phyloP scores from a whole-genome alignment of 2,113 vertebrate species.

The Strix uralensis region DNA sequence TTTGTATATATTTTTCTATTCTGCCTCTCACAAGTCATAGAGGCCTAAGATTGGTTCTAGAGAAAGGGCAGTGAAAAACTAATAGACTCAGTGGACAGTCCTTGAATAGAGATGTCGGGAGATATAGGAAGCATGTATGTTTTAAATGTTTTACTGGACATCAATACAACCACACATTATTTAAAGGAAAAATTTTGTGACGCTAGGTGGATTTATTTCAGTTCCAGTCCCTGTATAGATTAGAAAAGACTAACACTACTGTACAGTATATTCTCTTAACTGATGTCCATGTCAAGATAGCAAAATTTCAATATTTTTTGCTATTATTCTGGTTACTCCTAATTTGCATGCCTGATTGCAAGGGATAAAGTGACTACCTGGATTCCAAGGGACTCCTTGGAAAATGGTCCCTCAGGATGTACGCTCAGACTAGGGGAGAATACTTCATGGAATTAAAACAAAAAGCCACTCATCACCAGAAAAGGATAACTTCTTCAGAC shows the following conservation, averaged over 20 bases:
- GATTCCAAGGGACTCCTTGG: background rate
- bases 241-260: background rate
- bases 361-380: background rate
- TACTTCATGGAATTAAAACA: background rate
- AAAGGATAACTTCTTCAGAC: background rate
- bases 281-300: background rate
- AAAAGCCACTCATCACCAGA: background rate
- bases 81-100: background rate
- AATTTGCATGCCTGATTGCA: fast-evolving
- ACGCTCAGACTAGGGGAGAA: background rate
- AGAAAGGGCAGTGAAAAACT: background rate
- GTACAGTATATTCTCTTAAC: background rate
- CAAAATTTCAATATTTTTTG: background rate
- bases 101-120: background rate
- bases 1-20: background rate
- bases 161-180: background rate
- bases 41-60: background rate
- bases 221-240: background rate
- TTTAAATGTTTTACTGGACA: background rate
- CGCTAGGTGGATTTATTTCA: background rate
- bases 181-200: background rate
- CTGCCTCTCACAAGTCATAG: background rate
- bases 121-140: background rate
- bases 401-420: background rate
- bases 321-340: background rate